These are phyloP conservation scores for Actinia tenebrosa DNA, from an alignment of 64 coral and sea anemone species.

Conservation along the genomic window DNA sequence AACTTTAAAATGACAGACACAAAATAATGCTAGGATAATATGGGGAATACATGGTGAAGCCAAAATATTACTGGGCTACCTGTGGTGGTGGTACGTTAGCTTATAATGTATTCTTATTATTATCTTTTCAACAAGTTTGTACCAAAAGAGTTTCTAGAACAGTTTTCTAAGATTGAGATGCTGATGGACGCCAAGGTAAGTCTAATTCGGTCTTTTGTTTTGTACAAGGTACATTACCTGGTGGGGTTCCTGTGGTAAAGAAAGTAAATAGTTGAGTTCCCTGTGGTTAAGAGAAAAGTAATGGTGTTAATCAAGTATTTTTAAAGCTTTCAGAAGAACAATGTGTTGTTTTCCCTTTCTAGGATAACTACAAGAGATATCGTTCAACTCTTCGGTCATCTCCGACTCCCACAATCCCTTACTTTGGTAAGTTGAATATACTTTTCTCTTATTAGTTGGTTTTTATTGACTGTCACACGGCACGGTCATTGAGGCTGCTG, in stretches of 20 bases:
- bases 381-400: conserved; percentile 69
- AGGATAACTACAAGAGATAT: conserved; percentile 96
- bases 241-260: not conserved
- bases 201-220: not conserved
- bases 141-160: conserved; percentile 57
- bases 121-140: conserved; percentile 26
- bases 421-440: conserved; percentile 73
- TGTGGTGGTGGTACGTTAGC: too few relatives aligned
- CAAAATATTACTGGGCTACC: too few relatives aligned
- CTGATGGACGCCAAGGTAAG: conserved; percentile 90
- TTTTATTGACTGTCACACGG: not conserved
- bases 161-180: conserved; percentile 86
- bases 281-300: too few relatives aligned
- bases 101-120: too few relatives aligned
- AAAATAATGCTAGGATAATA: too few relatives aligned
- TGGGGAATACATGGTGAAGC: too few relatives aligned
- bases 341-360: too few relatives aligned
- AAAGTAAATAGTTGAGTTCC: not conserved
- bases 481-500: too few relatives aligned
- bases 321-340: too few relatives aligned
- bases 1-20: too few relatives aligned
- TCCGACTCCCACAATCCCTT: conserved; percentile 87
- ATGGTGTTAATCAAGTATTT: too few relatives aligned
- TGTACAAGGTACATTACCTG: too few relatives aligned
- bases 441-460: not conserved